These are phyloP conservation scores for Uloborus plumipes DNA, from an alignment of 2,888 invertebrate species.

Conservation along the genomic window DNA sequence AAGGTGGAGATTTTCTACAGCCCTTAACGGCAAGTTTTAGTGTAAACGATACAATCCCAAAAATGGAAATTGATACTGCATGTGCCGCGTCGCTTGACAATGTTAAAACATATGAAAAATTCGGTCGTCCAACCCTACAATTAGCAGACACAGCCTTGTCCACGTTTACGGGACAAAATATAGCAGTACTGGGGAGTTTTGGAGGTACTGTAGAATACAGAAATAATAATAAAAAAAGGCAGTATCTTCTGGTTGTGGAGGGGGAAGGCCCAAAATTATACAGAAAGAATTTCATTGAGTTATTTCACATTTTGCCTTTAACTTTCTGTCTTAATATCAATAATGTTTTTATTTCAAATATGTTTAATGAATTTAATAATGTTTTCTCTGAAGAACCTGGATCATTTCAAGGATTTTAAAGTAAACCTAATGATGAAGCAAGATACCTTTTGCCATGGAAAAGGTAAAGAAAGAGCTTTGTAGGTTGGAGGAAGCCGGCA, in stretches of 20 bases:
- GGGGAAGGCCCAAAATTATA: constrained; percentile 3
- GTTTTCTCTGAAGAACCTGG: not conserved
- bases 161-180: not conserved
- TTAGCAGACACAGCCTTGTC: not conserved
- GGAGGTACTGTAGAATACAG: not conserved
- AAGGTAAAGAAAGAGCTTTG: not conserved
- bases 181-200: not conserved
- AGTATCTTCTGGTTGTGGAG: constrained; percentile 3
- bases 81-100: not conserved
- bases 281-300: not conserved
- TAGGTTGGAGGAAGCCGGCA: not conserved
- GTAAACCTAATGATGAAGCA: constrained; percentile 1
- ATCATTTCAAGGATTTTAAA: not conserved
- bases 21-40: not conserved
- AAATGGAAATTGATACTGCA: not conserved
- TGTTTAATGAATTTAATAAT: constrained; percentile 1
- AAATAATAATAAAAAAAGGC: not conserved
- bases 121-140: not conserved
- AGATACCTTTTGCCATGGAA: not conserved
- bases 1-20: not conserved
- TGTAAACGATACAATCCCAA: not conserved
- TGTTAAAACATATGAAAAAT: not conserved
- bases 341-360: not conserved
- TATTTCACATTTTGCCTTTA: constrained; percentile 1
- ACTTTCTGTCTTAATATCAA: not conserved